Percentiles rank a stretch among this genome's conserved stretches.
Evolutionary conservation across 2,797 vertebrate species (phyloP).

Genomic region (Parauchenoglanis ngamensis): DNA sequence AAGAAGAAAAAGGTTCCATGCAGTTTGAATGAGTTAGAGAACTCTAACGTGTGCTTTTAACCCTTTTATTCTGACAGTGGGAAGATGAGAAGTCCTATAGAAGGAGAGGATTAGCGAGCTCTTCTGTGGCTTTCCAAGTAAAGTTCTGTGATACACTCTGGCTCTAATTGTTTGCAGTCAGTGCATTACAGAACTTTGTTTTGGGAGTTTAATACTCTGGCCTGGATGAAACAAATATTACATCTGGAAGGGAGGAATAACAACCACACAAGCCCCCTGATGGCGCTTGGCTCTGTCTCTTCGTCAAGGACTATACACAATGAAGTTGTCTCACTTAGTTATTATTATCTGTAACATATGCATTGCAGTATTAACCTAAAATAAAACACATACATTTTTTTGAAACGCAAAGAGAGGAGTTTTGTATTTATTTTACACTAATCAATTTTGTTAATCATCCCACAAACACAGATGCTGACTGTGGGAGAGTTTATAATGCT

Average conservation of each 20-base stretch:
- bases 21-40: background rate
- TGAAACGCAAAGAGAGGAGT: background rate
- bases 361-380: background rate
- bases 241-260: slow-evolving; percentile 60
- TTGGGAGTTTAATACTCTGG: slow-evolving; percentile 78
- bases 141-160: slow-evolving; percentile 88
- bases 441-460: background rate
- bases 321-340: slow-evolving; percentile 17
- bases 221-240: slow-evolving; percentile 61
- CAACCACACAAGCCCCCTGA: slow-evolving; percentile 36
- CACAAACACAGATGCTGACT: background rate
- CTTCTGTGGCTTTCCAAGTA: slow-evolving; percentile 82
- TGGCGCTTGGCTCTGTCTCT: slow-evolving; percentile 34
- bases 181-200: slow-evolving; percentile 91
- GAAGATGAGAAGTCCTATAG: slow-evolving; percentile 65
- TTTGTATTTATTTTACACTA: background rate
- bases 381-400: background rate
- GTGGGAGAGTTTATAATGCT: background rate
- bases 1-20: background rate
- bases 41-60: slow-evolving; percentile 53
- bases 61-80: slow-evolving; percentile 56
- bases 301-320: slow-evolving; percentile 1
- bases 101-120: slow-evolving; percentile 70
- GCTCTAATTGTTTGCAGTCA: slow-evolving; percentile 83
- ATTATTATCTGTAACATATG: background rate